Base-by-base conservation (phyloP, 2,113 vertebrate genomes). In the Gymnocephalus cernua region DNA sequence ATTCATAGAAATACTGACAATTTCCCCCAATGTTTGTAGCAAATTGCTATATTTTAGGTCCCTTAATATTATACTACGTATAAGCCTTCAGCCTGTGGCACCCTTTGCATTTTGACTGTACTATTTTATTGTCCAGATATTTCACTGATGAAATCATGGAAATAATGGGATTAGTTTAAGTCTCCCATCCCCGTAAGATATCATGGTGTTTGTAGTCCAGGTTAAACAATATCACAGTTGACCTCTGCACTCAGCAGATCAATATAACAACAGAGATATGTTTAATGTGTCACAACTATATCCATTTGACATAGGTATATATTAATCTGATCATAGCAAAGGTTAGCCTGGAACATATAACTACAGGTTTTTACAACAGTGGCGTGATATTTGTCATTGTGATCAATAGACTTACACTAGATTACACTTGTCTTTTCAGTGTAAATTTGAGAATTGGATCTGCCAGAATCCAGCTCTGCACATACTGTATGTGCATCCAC, bases 31-130 rank as follows among this genome's bases (percentile, higher is more conserved):
- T 89, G 80, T 90, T 93, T 90, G 90, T 95, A 94, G 94, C 92
- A 93, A 94, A 94, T 94, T 94, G 93, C 92, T 94, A 93, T 89
- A 80, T 83, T 80, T 86, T 88, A 86, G 77, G 70, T 87, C 91
- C 90, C 74, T 89, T 88, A 84, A 86, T 86, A 89, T 93, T 92
- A 91, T 93, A 91, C 86, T 90, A 27, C 90, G 87, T 92, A 91
- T 92, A 93, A 91, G 87, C 85, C 77, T 91, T 93, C 86, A 85
- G 77, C 90, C 87, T 88, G 74, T 83, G 89, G 90, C 88, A 51
- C 86, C 82, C 72, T 83, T 78, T 23, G 59, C 77, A 73, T 90
- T 90, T 90, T 88, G 73, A 84, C 78, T 81, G 35, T 81, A 54
- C 56, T 71, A 14, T 50, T 74, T 84, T 65, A 61, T 50, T 82